Conservation (phyloP, 2,797 vertebrate species). For the Anas flavirostris region DNA sequence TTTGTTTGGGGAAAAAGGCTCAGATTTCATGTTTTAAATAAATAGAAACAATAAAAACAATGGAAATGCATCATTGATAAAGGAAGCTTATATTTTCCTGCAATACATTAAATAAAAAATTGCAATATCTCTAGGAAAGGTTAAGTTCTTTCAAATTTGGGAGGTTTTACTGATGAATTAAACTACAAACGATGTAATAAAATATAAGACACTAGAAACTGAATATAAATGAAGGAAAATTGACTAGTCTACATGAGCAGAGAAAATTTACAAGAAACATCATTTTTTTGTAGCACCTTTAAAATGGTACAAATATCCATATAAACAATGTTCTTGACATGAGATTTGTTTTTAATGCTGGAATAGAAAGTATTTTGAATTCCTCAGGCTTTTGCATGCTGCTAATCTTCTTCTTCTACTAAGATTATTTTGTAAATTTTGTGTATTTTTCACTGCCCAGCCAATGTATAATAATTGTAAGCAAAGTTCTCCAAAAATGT, state of each 20-base stretch:
- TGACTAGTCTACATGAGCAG: background rate
- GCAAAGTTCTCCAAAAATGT: background rate
- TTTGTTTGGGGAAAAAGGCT: background rate
- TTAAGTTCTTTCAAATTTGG: background rate
- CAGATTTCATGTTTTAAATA: background rate
- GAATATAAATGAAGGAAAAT: background rate
- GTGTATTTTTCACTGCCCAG: background rate
- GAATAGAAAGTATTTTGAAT: background rate
- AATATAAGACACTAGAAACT: background rate
- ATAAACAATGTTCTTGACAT: background rate
- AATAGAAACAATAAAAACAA: background rate
- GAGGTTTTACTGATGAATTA: background rate
- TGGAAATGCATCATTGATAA: background rate
- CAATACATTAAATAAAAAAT: background rate
- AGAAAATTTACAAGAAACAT: background rate
- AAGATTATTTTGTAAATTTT: background rate
- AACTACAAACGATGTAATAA: background rate
- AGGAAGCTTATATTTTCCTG: background rate
- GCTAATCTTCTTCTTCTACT: background rate
- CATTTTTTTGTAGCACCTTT: background rate
- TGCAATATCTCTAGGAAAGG: background rate
- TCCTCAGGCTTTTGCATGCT: background rate
- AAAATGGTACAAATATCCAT: background rate
- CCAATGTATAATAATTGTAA: rapidly evolving
- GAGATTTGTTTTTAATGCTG: background rate